A percentile compares a stretch with the other conserved stretches of the same genome.
These are phyloP conservation scores for Diadema setosum DNA, from an alignment of 35 echinoderm and acorn worm species.

Conservation along the genomic window DNA sequence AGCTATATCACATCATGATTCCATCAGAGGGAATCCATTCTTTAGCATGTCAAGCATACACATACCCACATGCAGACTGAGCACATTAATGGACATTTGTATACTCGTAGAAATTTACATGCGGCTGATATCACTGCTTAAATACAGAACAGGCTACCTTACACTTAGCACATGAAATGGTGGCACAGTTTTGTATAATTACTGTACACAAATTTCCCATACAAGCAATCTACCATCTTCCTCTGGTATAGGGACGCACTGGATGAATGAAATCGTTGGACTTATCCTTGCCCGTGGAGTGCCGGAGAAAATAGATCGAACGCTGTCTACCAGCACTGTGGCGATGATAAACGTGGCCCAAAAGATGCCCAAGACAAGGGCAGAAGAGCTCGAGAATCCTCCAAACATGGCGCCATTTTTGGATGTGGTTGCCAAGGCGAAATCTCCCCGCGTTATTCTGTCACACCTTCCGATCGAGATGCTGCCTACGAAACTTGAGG, in stretches of 20 bases:
- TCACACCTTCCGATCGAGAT: not conserved
- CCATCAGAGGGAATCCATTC: too few relatives aligned
- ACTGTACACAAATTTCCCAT: too few relatives aligned
- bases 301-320: conserved; percentile 35
- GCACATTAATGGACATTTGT: too few relatives aligned
- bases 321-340: not conserved
- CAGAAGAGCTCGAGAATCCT: not conserved
- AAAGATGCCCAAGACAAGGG: not conserved
- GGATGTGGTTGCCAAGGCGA: not conserved
- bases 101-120: too few relatives aligned
- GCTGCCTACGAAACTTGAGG: not conserved
- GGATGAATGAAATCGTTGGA: conserved; percentile 49
- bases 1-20: too few relatives aligned
- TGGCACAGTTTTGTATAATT: too few relatives aligned
- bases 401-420: not conserved
- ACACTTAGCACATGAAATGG: too few relatives aligned
- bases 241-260: conserved; percentile 39
- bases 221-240: too few relatives aligned
- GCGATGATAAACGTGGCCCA: not conserved
- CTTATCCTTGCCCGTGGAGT: conserved; percentile 30
- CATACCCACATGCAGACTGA: too few relatives aligned
- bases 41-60: too few relatives aligned
- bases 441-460: not conserved
- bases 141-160: too few relatives aligned
- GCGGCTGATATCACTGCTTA: too few relatives aligned